Base-by-base conservation (phyloP, 2,888 invertebrate genomes). In the Crepidodera aurea region DNA sequence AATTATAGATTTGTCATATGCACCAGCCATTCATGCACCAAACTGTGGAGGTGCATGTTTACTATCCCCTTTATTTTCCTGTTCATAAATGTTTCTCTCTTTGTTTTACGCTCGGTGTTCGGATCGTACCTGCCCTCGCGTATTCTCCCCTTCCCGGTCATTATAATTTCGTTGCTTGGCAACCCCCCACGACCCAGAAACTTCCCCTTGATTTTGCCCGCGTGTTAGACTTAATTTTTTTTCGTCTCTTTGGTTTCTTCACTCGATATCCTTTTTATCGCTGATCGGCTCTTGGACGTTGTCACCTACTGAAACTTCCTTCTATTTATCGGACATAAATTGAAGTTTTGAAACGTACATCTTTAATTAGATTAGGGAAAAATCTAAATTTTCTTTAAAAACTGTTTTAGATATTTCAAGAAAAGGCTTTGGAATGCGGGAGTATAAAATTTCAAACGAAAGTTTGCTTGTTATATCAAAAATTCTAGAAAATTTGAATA, bases 161-260 rank as follows among this genome's bases (percentile, higher is more conserved):
- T 74, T 77, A 78, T 77, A 78, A 77, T 75, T 71, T 69, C 69
- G 74, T 73, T 73, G 74, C 75, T 71, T 74, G 74, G 75, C 74
- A 74, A 74, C 77, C 76, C n/a, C 75, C 77, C 76, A 77, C 74
- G 73, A 75, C 77, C 79, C 78, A 78, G 67, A 71, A 71, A 71
- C 68, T 70, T 69, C 72, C 70, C 73, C 71, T 68, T 67, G 65
- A 61, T 63, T 63, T 57, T 29, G 61, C 58, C 57, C 65, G 60
- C 60, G 57, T 60, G 57, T 51, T 44, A 56, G 57, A 53, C 60
- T 64, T 39, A 64, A 50, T 64, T 60, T 60, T 64, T 58, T 12
- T 50, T 57, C 27, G 54, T 58, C 39, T 54, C 19, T 44, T 51
- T 42, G 46, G 32, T 48, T 50, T 54, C 60, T 27, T 51, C 59